These are phyloP conservation scores for Caenorhabditis auriculariae DNA, from an alignment of 2,888 invertebrate genomes.

Conservation along the genomic window DNA sequence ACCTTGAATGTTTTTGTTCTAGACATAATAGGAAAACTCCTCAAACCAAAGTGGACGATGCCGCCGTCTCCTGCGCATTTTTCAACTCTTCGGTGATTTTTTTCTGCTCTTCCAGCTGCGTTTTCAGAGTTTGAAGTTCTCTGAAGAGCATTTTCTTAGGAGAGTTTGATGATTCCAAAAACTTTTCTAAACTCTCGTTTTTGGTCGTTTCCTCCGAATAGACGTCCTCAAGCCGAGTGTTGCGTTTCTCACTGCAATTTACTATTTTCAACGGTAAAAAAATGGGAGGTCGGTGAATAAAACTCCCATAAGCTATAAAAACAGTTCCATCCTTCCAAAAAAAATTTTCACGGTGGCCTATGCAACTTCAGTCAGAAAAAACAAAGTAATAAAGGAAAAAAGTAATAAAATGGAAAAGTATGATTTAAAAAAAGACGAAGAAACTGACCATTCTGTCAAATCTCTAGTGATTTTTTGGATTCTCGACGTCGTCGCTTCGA, in stretches of 20 bases:
- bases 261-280: no score
- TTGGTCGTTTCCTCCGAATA: constrained; percentile 5
- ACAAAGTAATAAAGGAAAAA: no score
- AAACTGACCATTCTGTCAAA: neutral
- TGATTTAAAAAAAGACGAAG: neutral
- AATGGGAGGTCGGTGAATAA: no score
- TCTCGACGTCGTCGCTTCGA: constrained; percentile 23
- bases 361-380: no score
- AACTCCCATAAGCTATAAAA: no score
- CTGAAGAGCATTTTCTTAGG: neutral
- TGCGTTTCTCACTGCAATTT: constrained; percentile 12
- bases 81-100: constrained; percentile 5
- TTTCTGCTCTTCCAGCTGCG: constrained; percentile 2
- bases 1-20: constrained; percentile 1
- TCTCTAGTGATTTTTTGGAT: constrained; percentile 17
- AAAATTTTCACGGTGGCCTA: no score
- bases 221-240: constrained; percentile 19
- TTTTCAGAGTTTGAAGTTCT: constrained; percentile 1
- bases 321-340: no score
- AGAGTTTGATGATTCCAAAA: neutral
- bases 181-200: neutral
- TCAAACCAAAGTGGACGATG: no score
- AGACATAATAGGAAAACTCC: no score
- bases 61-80: constrained; percentile 4
- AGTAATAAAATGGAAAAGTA: no score